phyloP scores from a whole-genome alignment of 2,113 vertebrate genomes.

The Zingel zingel region DNA sequence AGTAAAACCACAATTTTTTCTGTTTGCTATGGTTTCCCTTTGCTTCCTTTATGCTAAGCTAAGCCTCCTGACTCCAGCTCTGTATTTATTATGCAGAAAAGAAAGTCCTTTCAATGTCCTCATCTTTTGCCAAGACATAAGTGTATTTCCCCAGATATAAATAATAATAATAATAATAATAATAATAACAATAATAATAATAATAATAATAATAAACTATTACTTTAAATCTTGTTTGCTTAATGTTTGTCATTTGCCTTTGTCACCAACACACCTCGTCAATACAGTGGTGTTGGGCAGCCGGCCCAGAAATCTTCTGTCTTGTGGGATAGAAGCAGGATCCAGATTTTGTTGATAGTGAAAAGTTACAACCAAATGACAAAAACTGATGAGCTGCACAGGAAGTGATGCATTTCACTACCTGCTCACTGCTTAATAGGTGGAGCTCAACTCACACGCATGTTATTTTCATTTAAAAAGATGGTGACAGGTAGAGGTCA shows the following conservation, averaged over 20 bases:
- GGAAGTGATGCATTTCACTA: background rate
- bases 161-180: too few relatives aligned
- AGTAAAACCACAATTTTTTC: background rate
- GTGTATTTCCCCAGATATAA: too few relatives aligned
- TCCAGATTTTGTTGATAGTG: background rate
- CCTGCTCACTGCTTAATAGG: background rate
- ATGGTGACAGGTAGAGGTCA: constrained; percentile 2
- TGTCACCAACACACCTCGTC: background rate
- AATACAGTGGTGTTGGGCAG: background rate
- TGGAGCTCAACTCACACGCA: background rate
- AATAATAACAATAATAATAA: too few relatives aligned
- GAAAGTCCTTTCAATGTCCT: background rate
- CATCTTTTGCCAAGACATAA: background rate
- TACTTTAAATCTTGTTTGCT: too few relatives aligned
- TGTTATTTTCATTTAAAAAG: background rate
- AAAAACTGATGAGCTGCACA: background rate
- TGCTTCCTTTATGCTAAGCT: background rate
- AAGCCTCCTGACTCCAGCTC: background rate
- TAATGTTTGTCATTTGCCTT: background rate
- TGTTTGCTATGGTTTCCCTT: background rate
- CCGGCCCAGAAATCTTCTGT: background rate
- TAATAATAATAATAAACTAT: too few relatives aligned
- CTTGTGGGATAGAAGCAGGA: background rate
- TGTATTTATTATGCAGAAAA: background rate
- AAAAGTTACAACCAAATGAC: background rate